Evolutionary conservation across 2,888 invertebrate species (phyloP).

Genomic region (Anoncus sp.): DNA sequence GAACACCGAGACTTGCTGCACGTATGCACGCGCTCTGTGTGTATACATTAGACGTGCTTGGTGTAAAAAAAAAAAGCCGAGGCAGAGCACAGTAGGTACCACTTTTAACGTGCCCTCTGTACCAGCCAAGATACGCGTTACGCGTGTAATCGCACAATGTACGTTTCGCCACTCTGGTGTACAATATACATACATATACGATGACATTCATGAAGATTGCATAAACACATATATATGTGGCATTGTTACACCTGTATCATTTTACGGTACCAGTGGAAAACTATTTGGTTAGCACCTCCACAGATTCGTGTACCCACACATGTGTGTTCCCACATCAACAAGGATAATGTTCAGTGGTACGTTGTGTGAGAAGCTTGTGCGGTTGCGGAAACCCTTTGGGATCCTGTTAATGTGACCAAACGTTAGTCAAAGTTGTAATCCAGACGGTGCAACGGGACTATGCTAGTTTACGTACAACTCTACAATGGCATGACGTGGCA

Average conservation of each 20-base stretch:
- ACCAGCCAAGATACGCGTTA: slow-evolving; percentile 40
- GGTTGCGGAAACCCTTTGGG: slow-evolving; percentile 38
- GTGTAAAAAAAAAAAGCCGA: slow-evolving; percentile 44
- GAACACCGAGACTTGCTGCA: slow-evolving; percentile 44
- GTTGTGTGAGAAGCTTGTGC: slow-evolving; percentile 22
- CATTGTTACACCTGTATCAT: slow-evolving; percentile 46
- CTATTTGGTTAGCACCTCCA: slow-evolving; percentile 29
- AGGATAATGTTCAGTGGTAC: slow-evolving; percentile 29
- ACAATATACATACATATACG: slow-evolving; percentile 7
- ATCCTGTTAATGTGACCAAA: slow-evolving; percentile 63
- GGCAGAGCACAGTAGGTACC: slow-evolving; percentile 52
- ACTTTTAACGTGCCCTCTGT: slow-evolving; percentile 41
- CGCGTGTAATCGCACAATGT: slow-evolving; percentile 53
- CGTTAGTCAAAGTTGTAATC: slow-evolving; percentile 60
- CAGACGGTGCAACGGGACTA: slow-evolving; percentile 48
- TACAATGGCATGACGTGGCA: slow-evolving; percentile 40
- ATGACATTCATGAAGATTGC: slow-evolving; percentile 50
- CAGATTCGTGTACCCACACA: slow-evolving; percentile 15
- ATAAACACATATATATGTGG: slow-evolving; percentile 1
- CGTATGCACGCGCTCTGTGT: slow-evolving; percentile 33
- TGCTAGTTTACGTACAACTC: slow-evolving; percentile 54
- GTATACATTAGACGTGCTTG: slow-evolving; percentile 57
- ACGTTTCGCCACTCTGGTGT: slow-evolving; percentile 44
- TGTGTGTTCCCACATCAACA: slow-evolving; percentile 30
- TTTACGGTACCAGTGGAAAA: slow-evolving; percentile 22